phyloP scores from a whole-genome alignment of 2,113 vertebrate species.

The Triplophysa tibetana region DNA sequence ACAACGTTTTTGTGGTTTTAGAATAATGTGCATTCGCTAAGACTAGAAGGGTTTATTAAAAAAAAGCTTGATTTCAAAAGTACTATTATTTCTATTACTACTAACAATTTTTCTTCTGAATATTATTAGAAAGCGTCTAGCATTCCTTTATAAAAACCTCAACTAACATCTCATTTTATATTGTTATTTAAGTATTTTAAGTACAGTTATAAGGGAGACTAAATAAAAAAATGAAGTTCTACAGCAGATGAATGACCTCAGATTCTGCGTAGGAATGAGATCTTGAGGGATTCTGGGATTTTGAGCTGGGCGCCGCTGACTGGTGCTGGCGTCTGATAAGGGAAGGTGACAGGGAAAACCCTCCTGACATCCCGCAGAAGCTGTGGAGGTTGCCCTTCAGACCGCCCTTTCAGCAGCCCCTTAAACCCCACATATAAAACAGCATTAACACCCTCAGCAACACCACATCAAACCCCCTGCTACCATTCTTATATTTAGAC shows the following conservation, averaged over 20 bases:
- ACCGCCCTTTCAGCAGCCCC: conserved; percentile 68
- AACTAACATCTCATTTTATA: too few relatives aligned
- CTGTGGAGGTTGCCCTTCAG: conserved; percentile 61
- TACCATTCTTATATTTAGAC: not conserved
- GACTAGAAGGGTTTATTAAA: too few relatives aligned
- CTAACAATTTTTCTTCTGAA: too few relatives aligned
- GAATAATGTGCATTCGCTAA: too few relatives aligned
- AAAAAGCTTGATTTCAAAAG: too few relatives aligned
- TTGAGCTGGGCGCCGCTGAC: conserved; percentile 64
- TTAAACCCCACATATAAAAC: conserved; percentile 41
- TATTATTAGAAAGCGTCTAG: too few relatives aligned
- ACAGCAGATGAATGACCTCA: conserved; percentile 43
- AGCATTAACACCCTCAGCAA: not conserved
- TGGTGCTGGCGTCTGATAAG: conserved; percentile 39
- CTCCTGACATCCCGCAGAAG: conserved; percentile 72
- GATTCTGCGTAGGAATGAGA: conserved; percentile 69
- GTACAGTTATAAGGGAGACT: too few relatives aligned
- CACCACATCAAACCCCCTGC: not conserved
- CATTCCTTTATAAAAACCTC: too few relatives aligned
- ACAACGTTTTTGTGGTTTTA: too few relatives aligned
- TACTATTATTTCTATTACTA: too few relatives aligned
- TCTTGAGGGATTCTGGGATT: conserved; percentile 71
- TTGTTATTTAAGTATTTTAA: too few relatives aligned
- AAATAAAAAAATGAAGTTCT: not conserved
- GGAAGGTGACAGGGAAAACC: conserved; percentile 77